These are phyloP conservation scores for Trididemnum clinides DNA, from an alignment of 23 tunicate genomes.

Conservation along the genomic window DNA sequence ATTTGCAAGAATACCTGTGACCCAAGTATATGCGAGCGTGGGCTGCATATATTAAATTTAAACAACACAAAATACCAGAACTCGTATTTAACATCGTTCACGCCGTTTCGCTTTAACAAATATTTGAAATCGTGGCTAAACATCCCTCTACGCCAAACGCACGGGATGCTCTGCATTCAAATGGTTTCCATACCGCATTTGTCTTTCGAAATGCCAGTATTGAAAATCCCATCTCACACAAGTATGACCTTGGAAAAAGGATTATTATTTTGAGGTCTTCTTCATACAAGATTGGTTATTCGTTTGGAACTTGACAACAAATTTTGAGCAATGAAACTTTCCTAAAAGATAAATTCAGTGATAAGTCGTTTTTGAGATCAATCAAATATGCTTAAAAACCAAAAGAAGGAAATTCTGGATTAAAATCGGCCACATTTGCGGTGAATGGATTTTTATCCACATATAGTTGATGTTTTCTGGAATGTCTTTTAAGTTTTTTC, in stretches of 20 bases:
- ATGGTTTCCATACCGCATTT: background rate
- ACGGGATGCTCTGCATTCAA: too few species aligned
- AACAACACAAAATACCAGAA: too few species aligned
- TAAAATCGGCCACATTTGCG: too few species aligned
- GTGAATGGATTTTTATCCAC: background rate
- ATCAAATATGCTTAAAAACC: background rate
- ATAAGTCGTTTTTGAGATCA: too few species aligned
- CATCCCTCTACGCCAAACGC: background rate
- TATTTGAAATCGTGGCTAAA: background rate
- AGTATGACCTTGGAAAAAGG: background rate
- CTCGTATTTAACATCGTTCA: background rate
- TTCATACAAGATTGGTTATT: background rate
- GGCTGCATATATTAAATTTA: background rate
- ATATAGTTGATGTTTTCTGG: background rate
- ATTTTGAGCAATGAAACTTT: background rate
- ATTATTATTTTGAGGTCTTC: background rate
- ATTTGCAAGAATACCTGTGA: background rate
- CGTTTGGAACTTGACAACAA: background rate
- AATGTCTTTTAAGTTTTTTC: too few species aligned
- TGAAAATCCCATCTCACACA: too few species aligned
- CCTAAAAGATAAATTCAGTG: background rate
- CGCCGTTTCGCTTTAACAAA: background rate
- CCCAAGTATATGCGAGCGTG: background rate
- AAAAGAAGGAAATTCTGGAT: too few species aligned
- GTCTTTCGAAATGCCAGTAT: background rate